Evolutionary conservation across 1,140 invertebrate genomes (phyloP), one percentile per base, ranked within the genome.

Genomic region (Copidosoma floridanum): DNA sequence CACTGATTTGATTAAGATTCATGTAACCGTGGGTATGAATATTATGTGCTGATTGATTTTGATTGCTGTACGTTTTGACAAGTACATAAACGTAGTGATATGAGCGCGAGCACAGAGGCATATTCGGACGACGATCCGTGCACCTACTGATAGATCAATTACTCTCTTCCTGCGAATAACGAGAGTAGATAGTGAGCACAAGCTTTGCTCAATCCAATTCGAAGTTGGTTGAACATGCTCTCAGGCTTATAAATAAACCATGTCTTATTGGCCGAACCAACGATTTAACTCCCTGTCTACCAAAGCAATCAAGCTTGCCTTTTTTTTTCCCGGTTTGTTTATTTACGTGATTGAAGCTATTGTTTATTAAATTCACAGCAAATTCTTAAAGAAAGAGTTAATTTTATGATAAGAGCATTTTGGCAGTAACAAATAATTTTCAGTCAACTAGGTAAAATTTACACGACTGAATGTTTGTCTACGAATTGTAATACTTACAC

Each of bases 91-190:
- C n/a, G n/a, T n/a, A n/a, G n/a, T n/a, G n/a, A n/a, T n/a, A n/a
- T n/a, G n/a, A n/a, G n/a, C n/a, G n/a, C n/a, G 6, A 32, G 12
- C 29, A 32, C 24, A 40, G 35, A 59, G 57, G 29, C 43, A 46
- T 38, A 58, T 50, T 59, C 18, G 40, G 14, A 43, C 37, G 38
- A 43, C 26, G 47, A 58, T 58, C 27, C 27, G 24, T 46, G 23
- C 40, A 40, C 29, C 24, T 61, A 66, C 55, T 67, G 71, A 71
- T 68, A 62, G 68, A 72, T 71, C 71, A 75, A 74, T 69, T 71
- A 74, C 67, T 68, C 58, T 69, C 61, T 75, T 74, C 72, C 71
- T 72, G 71, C 53, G 23, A 57, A 72, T 70, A 70, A 65, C 64
- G 56, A 54, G n/a, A n/a, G 58, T 44, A 57, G 51, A 70, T 70